These are phyloP conservation scores for Ellobium chinense DNA, from an alignment of 2,888 invertebrate species.

Conservation along the genomic window DNA sequence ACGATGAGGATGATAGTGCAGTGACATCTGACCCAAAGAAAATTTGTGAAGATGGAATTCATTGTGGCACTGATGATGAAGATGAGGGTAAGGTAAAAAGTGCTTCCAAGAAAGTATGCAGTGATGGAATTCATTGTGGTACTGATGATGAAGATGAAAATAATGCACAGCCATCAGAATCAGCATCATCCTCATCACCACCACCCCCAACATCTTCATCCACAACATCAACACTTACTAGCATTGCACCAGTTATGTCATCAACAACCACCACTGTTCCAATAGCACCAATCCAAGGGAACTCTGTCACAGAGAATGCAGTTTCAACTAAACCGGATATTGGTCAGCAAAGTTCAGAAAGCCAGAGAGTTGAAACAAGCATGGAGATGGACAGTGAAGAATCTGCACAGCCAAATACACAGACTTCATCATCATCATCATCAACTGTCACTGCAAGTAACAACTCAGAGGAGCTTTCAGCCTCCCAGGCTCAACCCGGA, in stretches of 20 bases:
- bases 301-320: no score
- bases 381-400: background rate
- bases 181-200: background rate
- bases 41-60: conserved; percentile 53
- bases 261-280: no score
- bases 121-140: conserved; percentile 61
- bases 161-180: background rate
- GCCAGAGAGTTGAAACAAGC: background rate
- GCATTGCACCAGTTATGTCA: background rate
- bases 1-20: no score
- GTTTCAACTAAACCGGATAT: no score
- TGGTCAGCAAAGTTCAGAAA: background rate
- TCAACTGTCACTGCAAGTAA: background rate
- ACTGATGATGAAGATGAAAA: conserved; percentile 55
- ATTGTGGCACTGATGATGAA: conserved; percentile 58
- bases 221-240: background rate
- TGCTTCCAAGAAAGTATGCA: conserved; percentile 45
- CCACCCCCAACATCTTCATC: background rate
- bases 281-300: no score
- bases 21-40: background rate
- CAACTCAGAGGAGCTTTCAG: background rate
- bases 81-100: conserved; percentile 36
- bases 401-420: background rate
- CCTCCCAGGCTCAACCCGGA: background rate
- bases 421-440: background rate